Evolutionary conservation across 2,113 vertebrate genomes (phyloP).

Genomic region (Dryoscopus gambensis): DNA sequence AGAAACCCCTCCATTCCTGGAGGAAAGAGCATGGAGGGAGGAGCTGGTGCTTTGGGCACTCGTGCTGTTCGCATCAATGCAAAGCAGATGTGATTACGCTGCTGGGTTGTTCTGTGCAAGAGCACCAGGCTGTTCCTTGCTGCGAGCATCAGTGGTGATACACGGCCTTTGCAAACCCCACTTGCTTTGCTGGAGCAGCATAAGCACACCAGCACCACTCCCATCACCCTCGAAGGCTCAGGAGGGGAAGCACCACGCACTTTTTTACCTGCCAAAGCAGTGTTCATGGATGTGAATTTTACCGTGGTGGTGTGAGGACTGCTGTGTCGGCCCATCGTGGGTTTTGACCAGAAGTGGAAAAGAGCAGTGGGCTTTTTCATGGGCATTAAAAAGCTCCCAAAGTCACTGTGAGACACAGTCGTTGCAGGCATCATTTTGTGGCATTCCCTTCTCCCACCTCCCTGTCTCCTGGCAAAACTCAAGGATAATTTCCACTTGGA

Average conservation of each 20-base stretch:
- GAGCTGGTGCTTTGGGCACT: not conserved
- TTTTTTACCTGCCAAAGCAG: not conserved
- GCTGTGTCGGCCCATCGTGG: fast-evolving
- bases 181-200: not conserved
- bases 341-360: not conserved
- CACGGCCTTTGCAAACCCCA: not conserved
- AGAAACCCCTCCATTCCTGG: not conserved
- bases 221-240: fast-evolving
- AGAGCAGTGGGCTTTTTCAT: not conserved
- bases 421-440: fast-evolving
- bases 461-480: not conserved
- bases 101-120: not conserved
- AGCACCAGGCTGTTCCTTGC: not conserved
- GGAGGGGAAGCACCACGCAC: not conserved
- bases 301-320: fast-evolving
- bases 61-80: not conserved
- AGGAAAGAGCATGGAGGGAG: not conserved
- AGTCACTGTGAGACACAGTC: not conserved
- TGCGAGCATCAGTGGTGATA: not conserved
- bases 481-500: not conserved
- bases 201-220: fast-evolving
- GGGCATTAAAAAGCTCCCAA: not conserved
- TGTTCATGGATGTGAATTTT: not conserved
- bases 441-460: not conserved
- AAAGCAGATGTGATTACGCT: not conserved